A percentile compares a stretch with the other conserved stretches of the same genome.
phyloP scores from a whole-genome alignment of 2,113 vertebrate species.

The Redunca redunca region DNA sequence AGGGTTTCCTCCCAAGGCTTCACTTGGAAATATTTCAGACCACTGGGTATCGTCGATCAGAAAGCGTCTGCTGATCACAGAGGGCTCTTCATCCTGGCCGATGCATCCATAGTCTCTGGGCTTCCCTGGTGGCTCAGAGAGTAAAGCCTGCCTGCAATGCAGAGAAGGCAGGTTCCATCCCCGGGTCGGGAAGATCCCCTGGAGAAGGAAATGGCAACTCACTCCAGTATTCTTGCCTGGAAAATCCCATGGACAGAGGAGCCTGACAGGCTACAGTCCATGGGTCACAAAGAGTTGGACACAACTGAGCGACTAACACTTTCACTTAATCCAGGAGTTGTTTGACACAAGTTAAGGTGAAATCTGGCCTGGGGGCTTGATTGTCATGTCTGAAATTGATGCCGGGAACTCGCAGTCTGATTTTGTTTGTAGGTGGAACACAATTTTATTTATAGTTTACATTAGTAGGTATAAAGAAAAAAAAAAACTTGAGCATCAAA shows the following conservation, averaged over 20 bases:
- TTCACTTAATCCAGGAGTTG: not conserved
- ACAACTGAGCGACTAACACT: not conserved
- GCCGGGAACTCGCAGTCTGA: not conserved
- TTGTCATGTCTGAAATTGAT: not conserved
- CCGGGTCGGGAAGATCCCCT: not conserved
- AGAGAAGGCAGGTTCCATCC: accelerated
- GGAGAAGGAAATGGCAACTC: not conserved
- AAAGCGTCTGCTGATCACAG: not conserved
- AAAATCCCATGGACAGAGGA: not conserved
- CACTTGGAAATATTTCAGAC: not conserved
- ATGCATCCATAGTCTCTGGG: not conserved
- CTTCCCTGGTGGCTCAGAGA: not conserved
- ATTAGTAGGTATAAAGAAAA: not conserved
- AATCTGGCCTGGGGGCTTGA: not conserved
- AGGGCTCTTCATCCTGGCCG: not conserved
- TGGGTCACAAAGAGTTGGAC: not conserved
- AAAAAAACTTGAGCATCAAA: not conserved
- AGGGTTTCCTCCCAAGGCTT: not conserved
- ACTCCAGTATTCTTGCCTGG: not conserved
- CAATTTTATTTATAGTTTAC: not conserved
- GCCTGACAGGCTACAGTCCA: not conserved
- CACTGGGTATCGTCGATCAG: not conserved
- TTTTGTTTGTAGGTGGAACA: accelerated
- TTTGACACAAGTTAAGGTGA: not conserved
- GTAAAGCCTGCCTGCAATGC: not conserved